These are phyloP conservation scores for Aporrectodea caliginosa DNA, from an alignment of 1,140 invertebrate genomes.

Conservation along the genomic window DNA sequence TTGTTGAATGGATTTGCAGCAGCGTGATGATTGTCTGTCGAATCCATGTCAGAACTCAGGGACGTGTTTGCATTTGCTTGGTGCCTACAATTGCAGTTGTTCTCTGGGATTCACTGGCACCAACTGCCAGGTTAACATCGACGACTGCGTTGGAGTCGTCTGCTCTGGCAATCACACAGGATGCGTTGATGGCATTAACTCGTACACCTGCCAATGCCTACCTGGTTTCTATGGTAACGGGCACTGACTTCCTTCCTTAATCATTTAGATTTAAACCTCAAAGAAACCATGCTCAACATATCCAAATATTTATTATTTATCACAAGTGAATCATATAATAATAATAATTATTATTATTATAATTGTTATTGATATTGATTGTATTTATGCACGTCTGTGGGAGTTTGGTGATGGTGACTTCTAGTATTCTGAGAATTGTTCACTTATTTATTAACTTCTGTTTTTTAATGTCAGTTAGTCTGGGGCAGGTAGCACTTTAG, in stretches of 20 bases:
- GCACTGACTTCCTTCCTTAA: neutral
- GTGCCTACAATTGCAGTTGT: constrained; percentile 73
- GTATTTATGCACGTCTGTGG: too few species aligned
- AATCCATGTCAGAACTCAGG: neutral
- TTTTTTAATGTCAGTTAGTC: too few species aligned
- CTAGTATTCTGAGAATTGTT: too few species aligned
- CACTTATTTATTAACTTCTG: too few species aligned
- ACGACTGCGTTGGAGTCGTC: constrained; percentile 52
- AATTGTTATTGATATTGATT: too few species aligned
- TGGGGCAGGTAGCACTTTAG: too few species aligned
- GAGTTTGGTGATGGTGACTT: too few species aligned
- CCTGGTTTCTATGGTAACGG: constrained; percentile 80
- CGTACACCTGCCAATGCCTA: constrained; percentile 66
- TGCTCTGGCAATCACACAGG: constrained; percentile 84
- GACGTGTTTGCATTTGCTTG: neutral
- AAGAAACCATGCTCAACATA: too few species aligned
- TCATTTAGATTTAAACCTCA: too few species aligned
- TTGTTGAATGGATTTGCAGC: neutral
- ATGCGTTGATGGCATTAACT: constrained; percentile 66
- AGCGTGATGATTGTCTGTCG: neutral
- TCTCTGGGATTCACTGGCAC: constrained; percentile 78
- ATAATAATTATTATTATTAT: neutral
- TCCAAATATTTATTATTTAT: too few species aligned
- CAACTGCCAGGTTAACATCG: constrained; percentile 67
- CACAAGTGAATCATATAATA: too few species aligned